A percentile compares a stretch with the other conserved stretches of the same genome.
Conservation (phyloP, 2,797 vertebrate genomes). For the Malurus splendens region DNA sequence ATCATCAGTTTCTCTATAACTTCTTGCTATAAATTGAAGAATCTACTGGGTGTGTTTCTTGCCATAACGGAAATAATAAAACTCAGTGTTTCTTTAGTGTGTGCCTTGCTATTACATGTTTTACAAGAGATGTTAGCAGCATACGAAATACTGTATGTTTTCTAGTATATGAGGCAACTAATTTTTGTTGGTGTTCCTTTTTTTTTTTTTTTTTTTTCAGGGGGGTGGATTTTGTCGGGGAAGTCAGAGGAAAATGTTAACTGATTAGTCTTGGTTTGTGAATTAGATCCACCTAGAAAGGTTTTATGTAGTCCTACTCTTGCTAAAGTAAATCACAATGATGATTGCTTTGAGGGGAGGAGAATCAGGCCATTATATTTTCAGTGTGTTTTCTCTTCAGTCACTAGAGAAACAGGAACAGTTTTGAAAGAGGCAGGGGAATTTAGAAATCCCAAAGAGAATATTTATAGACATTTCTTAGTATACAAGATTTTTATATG, state of each 20-base stretch:
- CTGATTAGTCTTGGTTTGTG: not conserved
- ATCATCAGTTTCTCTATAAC: not conserved
- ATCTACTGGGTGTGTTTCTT: not conserved
- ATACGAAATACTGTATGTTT: not conserved
- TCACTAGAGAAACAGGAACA: not conserved
- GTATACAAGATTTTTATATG: not conserved
- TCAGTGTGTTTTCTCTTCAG: not conserved
- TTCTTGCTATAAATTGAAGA: not conserved
- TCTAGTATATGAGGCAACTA: not conserved
- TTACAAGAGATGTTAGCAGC: not conserved
- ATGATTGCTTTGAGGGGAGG: not conserved
- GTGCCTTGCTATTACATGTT: not conserved
- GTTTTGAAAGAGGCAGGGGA: not conserved
- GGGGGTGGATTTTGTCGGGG: not conserved
- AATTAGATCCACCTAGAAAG: not conserved
- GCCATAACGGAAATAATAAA: not conserved
- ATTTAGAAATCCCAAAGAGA: not conserved
- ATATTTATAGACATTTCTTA: slow-evolving; percentile 7
- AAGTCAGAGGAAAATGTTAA: not conserved
- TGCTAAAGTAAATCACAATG: not conserved
- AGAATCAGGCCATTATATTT: not conserved
- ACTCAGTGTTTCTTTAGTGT: not conserved
- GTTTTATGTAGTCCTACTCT: not conserved
- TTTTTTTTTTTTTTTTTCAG: not conserved
- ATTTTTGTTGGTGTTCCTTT: not conserved